Evolutionary conservation across 2,797 vertebrate genomes (phyloP).

Genomic region (Labroides dimidiatus): DNA sequence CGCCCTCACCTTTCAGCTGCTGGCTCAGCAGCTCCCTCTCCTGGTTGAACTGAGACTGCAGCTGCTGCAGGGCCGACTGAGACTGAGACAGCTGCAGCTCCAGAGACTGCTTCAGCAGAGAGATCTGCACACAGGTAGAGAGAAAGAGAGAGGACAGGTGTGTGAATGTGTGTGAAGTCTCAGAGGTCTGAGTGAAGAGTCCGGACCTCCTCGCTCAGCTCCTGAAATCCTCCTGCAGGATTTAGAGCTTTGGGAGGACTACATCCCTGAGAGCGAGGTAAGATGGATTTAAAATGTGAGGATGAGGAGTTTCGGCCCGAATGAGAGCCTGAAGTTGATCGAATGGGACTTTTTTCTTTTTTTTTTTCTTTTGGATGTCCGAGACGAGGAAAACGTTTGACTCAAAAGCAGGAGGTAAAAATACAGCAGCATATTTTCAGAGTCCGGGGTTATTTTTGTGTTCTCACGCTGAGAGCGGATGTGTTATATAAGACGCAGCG

Average conservation of each 20-base stretch:
- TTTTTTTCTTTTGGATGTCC: no score
- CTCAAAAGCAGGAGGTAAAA: no score
- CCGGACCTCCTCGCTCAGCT: slow-evolving; percentile 30
- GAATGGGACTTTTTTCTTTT: no score
- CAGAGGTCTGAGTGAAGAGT: slow-evolving; percentile 22
- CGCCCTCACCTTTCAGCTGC: slow-evolving; percentile 86
- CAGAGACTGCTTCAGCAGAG: slow-evolving; percentile 95
- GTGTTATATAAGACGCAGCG: no score
- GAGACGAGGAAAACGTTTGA: no score
- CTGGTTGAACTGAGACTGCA: slow-evolving; percentile 95
- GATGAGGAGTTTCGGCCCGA: slow-evolving; percentile 30
- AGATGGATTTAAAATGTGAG: slow-evolving; percentile 62
- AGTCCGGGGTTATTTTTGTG: no score
- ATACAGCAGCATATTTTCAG: no score
- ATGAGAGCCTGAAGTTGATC: no score
- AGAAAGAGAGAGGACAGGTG: no score
- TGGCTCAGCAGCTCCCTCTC: slow-evolving; percentile 96
- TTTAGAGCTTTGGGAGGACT: slow-evolving; percentile 44
- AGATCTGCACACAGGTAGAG: slow-evolving; percentile 84
- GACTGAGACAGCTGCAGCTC: slow-evolving; percentile 98
- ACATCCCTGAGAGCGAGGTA: slow-evolving; percentile 54
- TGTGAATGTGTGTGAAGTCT: slow-evolving; percentile 18
- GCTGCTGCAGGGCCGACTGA: slow-evolving; percentile 93
- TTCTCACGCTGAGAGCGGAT: no score
- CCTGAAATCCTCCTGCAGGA: slow-evolving; percentile 49